Evolutionary conservation across 2,888 invertebrate genomes (phyloP), one percentile per base, ranked within the genome.

Genomic region (Trissonchulus sp.): DNA sequence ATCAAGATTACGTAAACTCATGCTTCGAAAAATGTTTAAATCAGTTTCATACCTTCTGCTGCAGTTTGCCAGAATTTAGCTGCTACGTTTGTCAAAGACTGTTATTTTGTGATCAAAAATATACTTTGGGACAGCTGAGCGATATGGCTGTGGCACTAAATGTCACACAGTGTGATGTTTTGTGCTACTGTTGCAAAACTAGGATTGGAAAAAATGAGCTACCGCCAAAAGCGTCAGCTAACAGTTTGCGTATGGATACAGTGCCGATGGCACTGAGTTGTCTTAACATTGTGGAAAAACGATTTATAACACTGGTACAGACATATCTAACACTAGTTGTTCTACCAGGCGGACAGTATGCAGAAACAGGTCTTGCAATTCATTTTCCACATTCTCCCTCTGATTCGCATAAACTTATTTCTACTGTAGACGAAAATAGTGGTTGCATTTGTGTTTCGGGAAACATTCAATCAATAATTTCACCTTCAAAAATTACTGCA

Each of bases 291-390:
- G 15, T 65, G 8, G 65, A 65, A 34, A 65, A 34, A 28, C 65
- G 65, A 18, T 65, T 65, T 28, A 65, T 65, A 31, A 31, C 15
- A 15, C 3, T 8, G 34, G 30, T 34, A 31, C 65, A 65, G n/a
- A 65, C 65, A 18, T 65, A 65, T 34, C n/a, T 65, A 65, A 65
- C 65, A 15, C 34, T 65, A 34, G 15, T 65, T 28, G 30, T 65
- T 8, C 30, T 65, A 18, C 8, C 8, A 8, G 65, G 65, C 8
- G 65, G 65, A 15, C 65, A 65, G 65, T 65, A 65, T 34, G 65
- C 65, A 15, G 31, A 65, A 65, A 8, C 3, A 28, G 65, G 65
- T 28, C 30, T 65, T 31, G 65, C 65, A 8, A 65, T 65, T 31
- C 65, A 65, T 34, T 65, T 65, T 65, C 65, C 65, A 15, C 65